These are phyloP conservation scores for Bilobella aurantiaca DNA, from an alignment of 1,140 invertebrate species.

Conservation along the genomic window DNA sequence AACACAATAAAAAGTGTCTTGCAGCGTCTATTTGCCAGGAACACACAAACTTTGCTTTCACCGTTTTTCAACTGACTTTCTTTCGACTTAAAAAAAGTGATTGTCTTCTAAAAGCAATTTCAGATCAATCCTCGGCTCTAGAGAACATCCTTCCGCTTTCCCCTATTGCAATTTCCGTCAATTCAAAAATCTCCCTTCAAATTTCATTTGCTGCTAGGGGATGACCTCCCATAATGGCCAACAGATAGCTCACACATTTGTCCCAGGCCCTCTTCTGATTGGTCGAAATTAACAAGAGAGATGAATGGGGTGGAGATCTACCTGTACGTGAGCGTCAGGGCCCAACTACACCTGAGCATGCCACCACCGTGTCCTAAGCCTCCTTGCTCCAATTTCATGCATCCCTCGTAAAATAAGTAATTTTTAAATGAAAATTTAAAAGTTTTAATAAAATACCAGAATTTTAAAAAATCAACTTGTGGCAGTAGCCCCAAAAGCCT, in stretches of 20 bases:
- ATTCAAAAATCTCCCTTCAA: no score
- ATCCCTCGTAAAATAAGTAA: not conserved
- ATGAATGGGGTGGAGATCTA: not conserved
- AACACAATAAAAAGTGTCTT: not conserved
- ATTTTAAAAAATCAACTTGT: no score
- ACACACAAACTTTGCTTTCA: not conserved
- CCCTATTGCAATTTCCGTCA: no score
- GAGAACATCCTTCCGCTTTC: not conserved
- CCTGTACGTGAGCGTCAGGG: not conserved
- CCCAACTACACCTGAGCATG: not conserved
- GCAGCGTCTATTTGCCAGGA: not conserved
- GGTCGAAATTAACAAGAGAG: not conserved
- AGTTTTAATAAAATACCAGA: not conserved
- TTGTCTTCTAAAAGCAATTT: not conserved
- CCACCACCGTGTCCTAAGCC: not conserved
- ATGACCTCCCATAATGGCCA: no score
- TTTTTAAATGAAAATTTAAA: not conserved
- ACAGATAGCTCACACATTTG: no score
- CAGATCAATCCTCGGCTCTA: not conserved
- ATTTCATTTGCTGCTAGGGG: no score
- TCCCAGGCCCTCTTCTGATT: not conserved
- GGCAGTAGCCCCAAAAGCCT: no score
- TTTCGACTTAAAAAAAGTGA: not conserved
- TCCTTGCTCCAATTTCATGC: not conserved
- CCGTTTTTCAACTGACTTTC: not conserved